Evolutionary conservation across 2,797 vertebrate species (phyloP), one percentile per base, ranked within the genome.

Genomic region (Cyprinodon diabolis): DNA sequence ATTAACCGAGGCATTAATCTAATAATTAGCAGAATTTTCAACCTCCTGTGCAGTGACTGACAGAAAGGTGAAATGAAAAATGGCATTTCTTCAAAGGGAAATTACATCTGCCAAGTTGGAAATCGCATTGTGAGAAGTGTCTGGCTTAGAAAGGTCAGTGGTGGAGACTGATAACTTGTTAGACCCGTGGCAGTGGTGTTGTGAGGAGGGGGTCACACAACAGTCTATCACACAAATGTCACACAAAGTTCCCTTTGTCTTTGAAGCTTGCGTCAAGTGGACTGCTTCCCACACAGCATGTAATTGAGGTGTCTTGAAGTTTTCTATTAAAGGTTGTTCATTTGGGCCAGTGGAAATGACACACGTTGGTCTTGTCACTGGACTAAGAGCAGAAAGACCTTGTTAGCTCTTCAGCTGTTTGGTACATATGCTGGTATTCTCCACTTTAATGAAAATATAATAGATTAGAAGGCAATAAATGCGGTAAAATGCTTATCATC

Each of bases 91-190:
- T 37, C 21, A 17, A 30, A 14, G 40, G 47, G 35, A 62, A 57
- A 76, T 25, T 57, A 23, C 13, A 70, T 70, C 1, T 21, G 56
- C 49, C 49, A 52, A 43, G 21, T 57, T 11, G 23, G 9, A 65
- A 62, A 45, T 56, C 66, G 54, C 23, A 72, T 58, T 68, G 49
- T 43, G 67, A 54, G 66, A 82, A 66, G 68, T 68, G 25, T 63
- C 71, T 76, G 66, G 57, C 47, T 63, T 52, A 47, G 81, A 83
- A 83, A 76, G 77, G 81, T 83, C 77, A 83, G 45, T 9, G 45
- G 56, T 49, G 37, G 71, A 76, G 71, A 74, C 68, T 58, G 70
- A 76, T 71, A 68, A 74, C 67, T 71, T 76, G 74, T 71, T 72
- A 76, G 71, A 66, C 65, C 62, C 47, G 35, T 71, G 66, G 37